A percentile compares a stretch with the other conserved stretches of the same genome.
Conservation (phyloP, 2,888 invertebrate genomes). For the Idaea dimidiata region DNA sequence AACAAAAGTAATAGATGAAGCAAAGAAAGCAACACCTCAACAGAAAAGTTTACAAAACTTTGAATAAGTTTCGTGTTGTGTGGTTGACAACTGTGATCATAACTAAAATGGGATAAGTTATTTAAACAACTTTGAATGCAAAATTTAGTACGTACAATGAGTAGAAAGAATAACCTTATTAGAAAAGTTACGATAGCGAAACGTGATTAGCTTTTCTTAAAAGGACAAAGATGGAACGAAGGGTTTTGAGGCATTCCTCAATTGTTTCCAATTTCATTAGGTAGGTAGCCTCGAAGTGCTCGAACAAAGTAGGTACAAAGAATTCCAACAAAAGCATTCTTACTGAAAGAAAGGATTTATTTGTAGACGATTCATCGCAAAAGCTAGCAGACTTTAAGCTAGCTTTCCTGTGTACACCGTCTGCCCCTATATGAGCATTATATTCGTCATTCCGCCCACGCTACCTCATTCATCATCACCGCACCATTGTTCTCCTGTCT, state of each 20-base stretch:
- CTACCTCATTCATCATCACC: conserved; percentile 45
- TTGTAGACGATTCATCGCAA: conserved; percentile 75
- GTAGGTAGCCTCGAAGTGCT: neutral
- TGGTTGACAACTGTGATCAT: neutral
- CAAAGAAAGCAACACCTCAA: neutral
- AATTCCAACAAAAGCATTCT: neutral
- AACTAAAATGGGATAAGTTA: conserved; percentile 52
- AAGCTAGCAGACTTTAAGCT: conserved; percentile 55
- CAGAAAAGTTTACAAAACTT: neutral
- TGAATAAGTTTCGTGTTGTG: neutral
- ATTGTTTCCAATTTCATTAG: neutral
- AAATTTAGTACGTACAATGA: conserved; percentile 32
- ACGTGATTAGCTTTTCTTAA: conserved; percentile 14
- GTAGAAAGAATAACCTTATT: conserved; percentile 21
- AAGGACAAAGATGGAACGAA: neutral
- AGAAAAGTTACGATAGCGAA: conserved; percentile 18
- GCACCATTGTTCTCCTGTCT: conserved; percentile 22
- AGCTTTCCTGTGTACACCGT: conserved; percentile 66
- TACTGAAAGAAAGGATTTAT: conserved; percentile 1
- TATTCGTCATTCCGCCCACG: conserved; percentile 61
- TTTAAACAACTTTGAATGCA: conserved; percentile 40
- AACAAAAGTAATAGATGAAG: neutral
- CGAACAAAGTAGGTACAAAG: neutral
- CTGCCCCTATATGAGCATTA: conserved; percentile 49
- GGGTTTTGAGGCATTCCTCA: neutral